A percentile compares a stretch with the other conserved stretches of the same genome.
Conservation (phyloP, 2,113 vertebrate genomes). For the Tauraco erythrolophus region DNA sequence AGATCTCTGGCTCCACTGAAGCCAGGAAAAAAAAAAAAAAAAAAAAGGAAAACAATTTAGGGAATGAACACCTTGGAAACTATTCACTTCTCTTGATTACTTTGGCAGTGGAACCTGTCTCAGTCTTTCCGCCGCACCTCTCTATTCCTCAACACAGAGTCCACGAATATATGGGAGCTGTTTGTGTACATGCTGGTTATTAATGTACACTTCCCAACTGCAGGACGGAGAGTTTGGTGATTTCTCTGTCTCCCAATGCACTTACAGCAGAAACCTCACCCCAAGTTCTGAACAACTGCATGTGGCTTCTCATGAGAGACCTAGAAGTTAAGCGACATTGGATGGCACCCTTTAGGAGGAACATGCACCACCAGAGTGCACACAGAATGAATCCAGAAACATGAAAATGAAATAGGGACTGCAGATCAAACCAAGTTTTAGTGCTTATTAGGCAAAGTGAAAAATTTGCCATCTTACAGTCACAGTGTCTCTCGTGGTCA, state of each 20-base stretch:
- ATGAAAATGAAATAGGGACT: not conserved
- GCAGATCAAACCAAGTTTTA: not conserved
- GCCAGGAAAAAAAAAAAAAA: not conserved
- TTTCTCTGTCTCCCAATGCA: not conserved
- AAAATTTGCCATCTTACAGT: not conserved
- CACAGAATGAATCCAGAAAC: not conserved
- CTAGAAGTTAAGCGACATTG: not conserved
- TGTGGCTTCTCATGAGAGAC: not conserved
- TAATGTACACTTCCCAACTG: not conserved
- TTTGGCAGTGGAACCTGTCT: constrained; percentile 27
- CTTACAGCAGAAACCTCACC: not conserved
- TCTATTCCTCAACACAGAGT: not conserved
- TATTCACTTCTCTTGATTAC: constrained; percentile 33
- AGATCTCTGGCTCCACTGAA: not conserved
- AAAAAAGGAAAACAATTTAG: constrained; percentile 18
- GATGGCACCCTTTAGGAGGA: not conserved
- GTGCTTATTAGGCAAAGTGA: not conserved
- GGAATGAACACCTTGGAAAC: constrained; percentile 60
- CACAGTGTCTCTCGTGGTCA: not conserved
- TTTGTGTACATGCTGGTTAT: not conserved
- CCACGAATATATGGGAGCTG: not conserved
- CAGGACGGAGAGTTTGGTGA: not conserved
- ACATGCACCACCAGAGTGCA: not conserved
- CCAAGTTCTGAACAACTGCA: not conserved
- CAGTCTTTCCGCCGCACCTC: constrained; percentile 27